Conservation (phyloP, 2,113 vertebrate genomes). For the Narcine bancroftii region DNA sequence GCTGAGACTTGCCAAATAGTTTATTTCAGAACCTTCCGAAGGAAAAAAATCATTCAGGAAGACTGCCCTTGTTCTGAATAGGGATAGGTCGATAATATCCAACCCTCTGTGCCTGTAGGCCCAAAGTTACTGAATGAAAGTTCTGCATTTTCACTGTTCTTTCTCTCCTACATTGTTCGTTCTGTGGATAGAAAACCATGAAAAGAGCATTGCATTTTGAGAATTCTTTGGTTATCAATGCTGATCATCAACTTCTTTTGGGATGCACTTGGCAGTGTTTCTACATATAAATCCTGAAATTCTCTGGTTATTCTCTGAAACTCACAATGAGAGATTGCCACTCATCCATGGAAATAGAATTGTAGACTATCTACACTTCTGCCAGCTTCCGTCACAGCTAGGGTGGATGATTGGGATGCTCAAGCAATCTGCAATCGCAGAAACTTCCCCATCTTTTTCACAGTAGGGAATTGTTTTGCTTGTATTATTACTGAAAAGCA, state of each 20-base stretch:
- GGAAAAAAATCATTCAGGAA: not conserved
- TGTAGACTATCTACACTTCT: not conserved
- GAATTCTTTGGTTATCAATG: not conserved
- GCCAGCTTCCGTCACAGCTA: not conserved
- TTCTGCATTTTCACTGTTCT: not conserved
- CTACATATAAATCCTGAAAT: no score
- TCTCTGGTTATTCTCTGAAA: not conserved
- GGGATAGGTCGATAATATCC: not conserved
- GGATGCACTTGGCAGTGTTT: not conserved
- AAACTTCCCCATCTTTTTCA: not conserved
- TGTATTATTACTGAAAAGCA: not conserved
- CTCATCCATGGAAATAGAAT: not conserved
- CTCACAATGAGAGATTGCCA: not conserved
- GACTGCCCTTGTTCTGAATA: not conserved
- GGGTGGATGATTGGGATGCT: not conserved
- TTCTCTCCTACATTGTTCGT: not conserved
- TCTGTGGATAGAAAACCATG: not conserved
- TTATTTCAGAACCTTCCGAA: no score
- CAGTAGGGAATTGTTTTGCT: not conserved
- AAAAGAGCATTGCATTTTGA: not conserved
- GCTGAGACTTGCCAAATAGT: not conserved
- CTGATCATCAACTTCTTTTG: not conserved
- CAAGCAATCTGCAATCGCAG: not conserved
- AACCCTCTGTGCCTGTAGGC: not conserved
- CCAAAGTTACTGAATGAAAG: not conserved